A percentile compares a stretch with the other conserved stretches of the same genome.
These are phyloP conservation scores for Papilio machaon DNA, from an alignment of 1,140 invertebrate genomes.

Conservation along the genomic window DNA sequence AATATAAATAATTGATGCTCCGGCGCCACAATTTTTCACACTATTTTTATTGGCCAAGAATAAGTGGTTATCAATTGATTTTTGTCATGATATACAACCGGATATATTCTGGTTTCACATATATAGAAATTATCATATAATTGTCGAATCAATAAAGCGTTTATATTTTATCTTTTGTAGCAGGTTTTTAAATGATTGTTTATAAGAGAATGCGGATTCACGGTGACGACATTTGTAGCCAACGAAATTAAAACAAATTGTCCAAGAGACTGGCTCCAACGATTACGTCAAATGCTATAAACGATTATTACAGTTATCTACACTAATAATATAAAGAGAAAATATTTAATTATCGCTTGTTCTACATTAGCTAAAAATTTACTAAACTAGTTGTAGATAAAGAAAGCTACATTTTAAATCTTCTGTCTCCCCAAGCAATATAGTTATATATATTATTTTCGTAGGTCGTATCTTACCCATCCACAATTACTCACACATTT, in stretches of 20 bases:
- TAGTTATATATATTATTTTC: not conserved
- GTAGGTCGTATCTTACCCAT: not conserved
- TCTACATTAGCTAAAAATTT: no score
- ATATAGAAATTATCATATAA: conserved; percentile 32
- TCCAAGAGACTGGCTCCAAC: conserved; percentile 30
- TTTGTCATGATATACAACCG: conserved; percentile 33
- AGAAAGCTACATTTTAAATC: no score
- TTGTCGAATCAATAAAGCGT: conserved; percentile 36
- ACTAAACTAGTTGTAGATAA: no score
- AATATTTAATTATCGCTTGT: no score
- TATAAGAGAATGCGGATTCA: conserved; percentile 37
- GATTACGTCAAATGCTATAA: conserved; percentile 29
- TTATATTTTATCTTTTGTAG: conserved; percentile 36
- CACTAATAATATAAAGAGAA: no score
- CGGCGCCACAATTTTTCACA: conserved; percentile 12
- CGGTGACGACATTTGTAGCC: conserved; percentile 33
- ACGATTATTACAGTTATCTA: conserved; percentile 28
- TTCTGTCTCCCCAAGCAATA: no score
- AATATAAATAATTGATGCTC: conserved; percentile 7
- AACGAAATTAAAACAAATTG: conserved; percentile 38
- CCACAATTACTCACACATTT: no score
- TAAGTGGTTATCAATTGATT: conserved; percentile 21
- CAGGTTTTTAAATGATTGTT: conserved; percentile 38
- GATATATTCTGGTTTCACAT: conserved; percentile 38
- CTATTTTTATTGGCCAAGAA: conserved; percentile 18